Conservation (phyloP, 2,888 invertebrate genomes). For the Strigamia transsilvanica region DNA sequence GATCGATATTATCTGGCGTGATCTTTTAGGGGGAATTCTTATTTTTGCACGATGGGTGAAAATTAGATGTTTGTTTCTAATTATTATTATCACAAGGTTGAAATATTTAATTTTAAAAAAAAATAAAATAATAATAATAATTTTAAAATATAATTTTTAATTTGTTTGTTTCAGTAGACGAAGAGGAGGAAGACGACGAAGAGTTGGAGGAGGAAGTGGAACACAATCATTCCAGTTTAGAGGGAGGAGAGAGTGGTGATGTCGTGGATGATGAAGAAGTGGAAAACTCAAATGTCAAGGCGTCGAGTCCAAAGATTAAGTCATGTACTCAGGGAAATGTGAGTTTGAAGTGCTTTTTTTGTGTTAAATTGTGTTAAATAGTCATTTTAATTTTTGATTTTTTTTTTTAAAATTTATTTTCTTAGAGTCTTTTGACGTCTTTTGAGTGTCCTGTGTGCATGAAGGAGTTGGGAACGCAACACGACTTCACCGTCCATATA, state of each 20-base stretch:
- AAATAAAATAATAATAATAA: background rate
- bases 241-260: constrained; percentile 19
- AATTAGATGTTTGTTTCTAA: background rate
- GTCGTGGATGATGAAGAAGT: constrained; percentile 15
- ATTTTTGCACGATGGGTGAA: background rate
- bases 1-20: constrained; percentile 41
- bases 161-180: constrained; percentile 34
- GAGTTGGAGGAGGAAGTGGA: constrained; percentile 42
- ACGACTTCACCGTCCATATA: constrained; percentile 76
- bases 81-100: background rate
- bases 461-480: constrained; percentile 70
- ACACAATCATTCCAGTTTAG: constrained; percentile 4
- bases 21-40: constrained; percentile 5
- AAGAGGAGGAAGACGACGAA: constrained; percentile 51
- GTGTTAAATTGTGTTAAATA: background rate
- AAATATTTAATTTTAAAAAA: too few relatives aligned
- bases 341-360: background rate
- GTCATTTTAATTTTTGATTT: background rate
- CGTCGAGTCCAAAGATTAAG: constrained; percentile 25
- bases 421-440: background rate
- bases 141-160: background rate
- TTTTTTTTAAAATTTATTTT: background rate
- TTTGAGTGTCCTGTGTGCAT: constrained; percentile 73
- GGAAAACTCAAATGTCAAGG: background rate
- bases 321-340: constrained; percentile 36